These are phyloP conservation scores for Dromococcyx pavoninus DNA, from an alignment of 2,797 vertebrate species.

Conservation along the genomic window DNA sequence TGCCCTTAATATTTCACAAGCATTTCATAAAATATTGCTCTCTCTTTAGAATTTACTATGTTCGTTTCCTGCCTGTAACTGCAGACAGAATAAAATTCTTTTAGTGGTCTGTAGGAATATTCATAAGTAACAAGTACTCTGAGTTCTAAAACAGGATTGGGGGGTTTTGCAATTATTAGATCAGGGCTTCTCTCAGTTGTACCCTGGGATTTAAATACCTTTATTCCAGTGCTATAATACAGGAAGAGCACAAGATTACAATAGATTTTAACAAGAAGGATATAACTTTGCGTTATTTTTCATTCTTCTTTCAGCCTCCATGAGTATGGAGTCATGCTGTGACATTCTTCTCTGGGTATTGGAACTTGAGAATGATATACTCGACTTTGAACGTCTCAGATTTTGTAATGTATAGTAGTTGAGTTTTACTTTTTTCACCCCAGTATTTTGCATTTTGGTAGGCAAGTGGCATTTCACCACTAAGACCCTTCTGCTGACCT, in stretches of 20 bases:
- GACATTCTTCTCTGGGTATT: conserved; percentile 75
- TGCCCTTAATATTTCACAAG: conserved; percentile 9
- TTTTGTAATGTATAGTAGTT: conserved; percentile 74
- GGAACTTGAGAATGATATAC: conserved; percentile 76
- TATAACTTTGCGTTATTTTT: conserved; percentile 81
- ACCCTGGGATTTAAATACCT: conserved; percentile 67
- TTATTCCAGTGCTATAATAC: conserved; percentile 65
- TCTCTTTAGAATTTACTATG: background rate
- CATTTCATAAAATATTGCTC: background rate
- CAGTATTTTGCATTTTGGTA: conserved; percentile 72
- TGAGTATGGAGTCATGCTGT: conserved; percentile 72
- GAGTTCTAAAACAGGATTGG: conserved; percentile 40
- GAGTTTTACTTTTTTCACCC: conserved; percentile 72
- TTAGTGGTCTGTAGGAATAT: conserved; percentile 58
- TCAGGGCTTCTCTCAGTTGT: conserved; percentile 55
- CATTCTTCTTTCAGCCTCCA: conserved; percentile 73
- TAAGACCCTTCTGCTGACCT: conserved; percentile 63
- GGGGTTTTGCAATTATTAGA: conserved; percentile 70
- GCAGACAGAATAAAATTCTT: conserved; percentile 35
- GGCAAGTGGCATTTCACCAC: conserved; percentile 67
- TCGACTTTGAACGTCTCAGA: conserved; percentile 71
- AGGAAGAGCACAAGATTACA: conserved; percentile 70
- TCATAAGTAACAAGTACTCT: conserved; percentile 49
- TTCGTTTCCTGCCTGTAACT: conserved; percentile 11
- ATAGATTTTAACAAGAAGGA: conserved; percentile 74